A percentile compares a stretch with the other conserved stretches of the same genome.
These are phyloP conservation scores for Plebejus argus DNA, from an alignment of 2,888 invertebrate species.

Conservation along the genomic window DNA sequence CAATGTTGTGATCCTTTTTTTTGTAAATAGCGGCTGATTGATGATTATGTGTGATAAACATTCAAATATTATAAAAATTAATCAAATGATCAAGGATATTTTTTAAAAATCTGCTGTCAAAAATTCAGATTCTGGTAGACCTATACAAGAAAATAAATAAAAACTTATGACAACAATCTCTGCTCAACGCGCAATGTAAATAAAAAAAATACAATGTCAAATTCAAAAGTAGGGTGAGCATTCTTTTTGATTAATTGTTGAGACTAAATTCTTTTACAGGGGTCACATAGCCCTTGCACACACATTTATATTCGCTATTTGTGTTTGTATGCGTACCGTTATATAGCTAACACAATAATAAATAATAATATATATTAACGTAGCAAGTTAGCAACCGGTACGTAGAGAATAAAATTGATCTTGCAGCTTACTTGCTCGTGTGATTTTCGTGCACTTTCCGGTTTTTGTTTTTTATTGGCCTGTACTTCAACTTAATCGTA, in stretches of 20 bases:
- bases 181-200: not conserved
- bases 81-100: too few relatives aligned
- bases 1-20: too few relatives aligned
- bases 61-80: too few relatives aligned
- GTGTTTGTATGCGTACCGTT: constrained; percentile 63
- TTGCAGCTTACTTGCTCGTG: constrained; percentile 52
- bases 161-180: not conserved
- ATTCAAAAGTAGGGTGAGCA: constrained; percentile 12
- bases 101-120: too few relatives aligned
- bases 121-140: too few relatives aligned
- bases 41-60: too few relatives aligned
- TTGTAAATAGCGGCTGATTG: too few relatives aligned
- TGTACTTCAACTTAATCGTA: constrained; percentile 45
- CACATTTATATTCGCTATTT: constrained; percentile 57
- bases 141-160: not conserved
- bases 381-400: constrained; percentile 51
- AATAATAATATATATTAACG: too few relatives aligned
- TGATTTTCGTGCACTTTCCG: constrained; percentile 67
- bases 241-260: constrained; percentile 7
- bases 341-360: constrained; percentile 62
- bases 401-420: constrained; percentile 52
- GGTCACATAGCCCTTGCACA: constrained; percentile 52
- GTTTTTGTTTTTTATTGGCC: constrained; percentile 43
- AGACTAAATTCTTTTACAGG: constrained; percentile 7
- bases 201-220: not conserved